These are phyloP conservation scores for Sinonovacula constricta DNA, from an alignment of 1,140 invertebrate genomes.

Conservation along the genomic window DNA sequence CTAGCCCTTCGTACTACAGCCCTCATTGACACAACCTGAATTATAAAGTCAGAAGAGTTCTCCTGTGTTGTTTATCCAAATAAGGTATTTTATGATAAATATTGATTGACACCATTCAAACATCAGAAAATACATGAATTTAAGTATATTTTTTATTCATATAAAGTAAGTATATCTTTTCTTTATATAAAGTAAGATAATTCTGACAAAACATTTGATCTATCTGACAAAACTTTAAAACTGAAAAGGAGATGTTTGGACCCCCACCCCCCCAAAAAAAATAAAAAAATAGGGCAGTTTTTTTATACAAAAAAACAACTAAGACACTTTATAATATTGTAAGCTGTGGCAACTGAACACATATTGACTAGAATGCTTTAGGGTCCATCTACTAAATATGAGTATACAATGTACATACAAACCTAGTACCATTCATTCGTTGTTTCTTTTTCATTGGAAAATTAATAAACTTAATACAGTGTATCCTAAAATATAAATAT, in stretches of 20 bases:
- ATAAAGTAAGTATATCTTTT: too few relatives aligned
- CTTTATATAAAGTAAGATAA: too few relatives aligned
- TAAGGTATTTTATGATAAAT: not conserved
- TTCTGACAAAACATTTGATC: too few relatives aligned
- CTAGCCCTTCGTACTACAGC: conserved; percentile 45
- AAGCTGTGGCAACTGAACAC: not conserved
- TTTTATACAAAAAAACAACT: too few relatives aligned
- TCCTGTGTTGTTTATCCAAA: not conserved
- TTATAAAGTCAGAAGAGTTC: not conserved
- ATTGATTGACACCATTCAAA: not conserved
- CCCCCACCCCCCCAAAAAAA: too few relatives aligned
- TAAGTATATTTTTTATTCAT: not conserved
- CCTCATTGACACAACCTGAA: conserved; percentile 57
- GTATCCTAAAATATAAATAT: not conserved
- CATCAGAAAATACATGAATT: not conserved
- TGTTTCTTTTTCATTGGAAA: not conserved
- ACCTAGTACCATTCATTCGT: not conserved
- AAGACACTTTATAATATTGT: too few relatives aligned
- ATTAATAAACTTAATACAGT: not conserved
- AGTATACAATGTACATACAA: not conserved
- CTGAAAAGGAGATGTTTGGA: too few relatives aligned
- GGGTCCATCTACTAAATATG: not conserved
- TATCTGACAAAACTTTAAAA: too few relatives aligned
- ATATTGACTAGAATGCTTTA: not conserved
- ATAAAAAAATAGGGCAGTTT: too few relatives aligned